phyloP scores from a whole-genome alignment of 2,113 vertebrate species.

The Setophaga petechia region DNA sequence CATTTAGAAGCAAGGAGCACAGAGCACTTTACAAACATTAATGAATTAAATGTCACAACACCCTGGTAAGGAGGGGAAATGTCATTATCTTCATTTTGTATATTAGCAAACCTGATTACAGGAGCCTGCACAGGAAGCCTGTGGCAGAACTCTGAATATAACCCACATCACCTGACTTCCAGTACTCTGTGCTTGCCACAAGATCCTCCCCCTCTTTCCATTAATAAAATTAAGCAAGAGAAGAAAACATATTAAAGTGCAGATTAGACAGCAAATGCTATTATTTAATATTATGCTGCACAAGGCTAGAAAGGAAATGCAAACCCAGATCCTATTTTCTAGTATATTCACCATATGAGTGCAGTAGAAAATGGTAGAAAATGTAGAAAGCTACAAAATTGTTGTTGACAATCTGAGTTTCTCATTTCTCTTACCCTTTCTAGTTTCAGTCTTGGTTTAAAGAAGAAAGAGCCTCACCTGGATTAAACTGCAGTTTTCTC shows the following conservation, averaged over 20 bases:
- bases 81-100: slow-evolving; percentile 38
- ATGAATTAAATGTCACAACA: slow-evolving; percentile 62
- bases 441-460: background rate
- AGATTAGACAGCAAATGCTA: slow-evolving; percentile 11
- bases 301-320: slow-evolving; percentile 23
- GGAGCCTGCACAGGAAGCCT: slow-evolving; percentile 54
- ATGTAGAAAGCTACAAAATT: background rate
- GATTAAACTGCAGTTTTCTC: background rate
- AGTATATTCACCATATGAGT: background rate
- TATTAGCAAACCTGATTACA: slow-evolving; percentile 57
- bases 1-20: slow-evolving; percentile 32
- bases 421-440: background rate
- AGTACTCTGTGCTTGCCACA: background rate
- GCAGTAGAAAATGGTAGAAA: background rate
- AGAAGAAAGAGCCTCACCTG: background rate
- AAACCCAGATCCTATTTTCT: background rate
- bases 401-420: background rate
- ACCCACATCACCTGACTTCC: slow-evolving; percentile 58
- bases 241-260: slow-evolving; percentile 31
- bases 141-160: slow-evolving; percentile 41
- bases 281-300: slow-evolving; percentile 28
- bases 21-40: slow-evolving; percentile 60
- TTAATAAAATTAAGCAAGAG: slow-evolving; percentile 50
- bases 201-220: slow-evolving; percentile 21
- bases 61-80: slow-evolving; percentile 31